These are phyloP conservation scores for Cerastis leucographa DNA, from an alignment of 2,888 invertebrate species.

Conservation along the genomic window DNA sequence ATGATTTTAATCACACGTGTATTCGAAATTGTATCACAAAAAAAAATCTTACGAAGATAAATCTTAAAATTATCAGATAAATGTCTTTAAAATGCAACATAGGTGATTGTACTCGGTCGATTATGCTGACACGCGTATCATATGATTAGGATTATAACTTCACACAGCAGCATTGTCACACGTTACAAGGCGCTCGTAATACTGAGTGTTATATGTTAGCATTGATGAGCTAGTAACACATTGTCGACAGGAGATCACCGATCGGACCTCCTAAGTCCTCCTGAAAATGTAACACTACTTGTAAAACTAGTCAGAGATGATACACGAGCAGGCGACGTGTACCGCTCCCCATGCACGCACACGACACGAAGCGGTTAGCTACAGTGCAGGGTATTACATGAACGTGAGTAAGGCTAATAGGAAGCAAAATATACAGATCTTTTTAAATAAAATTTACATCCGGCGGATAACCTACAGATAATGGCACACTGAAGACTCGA, in stretches of 20 bases:
- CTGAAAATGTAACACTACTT: conserved; percentile 90
- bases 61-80: conserved; percentile 73
- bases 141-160: conserved; percentile 62
- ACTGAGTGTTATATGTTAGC: conserved; percentile 78
- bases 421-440: conserved; percentile 90
- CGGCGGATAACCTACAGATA: conserved; percentile 72
- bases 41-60: conserved; percentile 70
- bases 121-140: conserved; percentile 66
- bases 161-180: conserved; percentile 76
- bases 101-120: conserved; percentile 69
- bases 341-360: conserved; percentile 81
- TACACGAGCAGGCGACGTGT: conserved; percentile 59
- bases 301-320: conserved; percentile 76
- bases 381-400: conserved; percentile 86
- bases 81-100: conserved; percentile 82
- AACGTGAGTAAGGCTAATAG: conserved; percentile 76
- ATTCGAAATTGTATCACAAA: conserved; percentile 70
- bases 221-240: conserved; percentile 89
- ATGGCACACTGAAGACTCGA: conserved; percentile 72
- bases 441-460: conserved; percentile 81
- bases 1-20: conserved; percentile 76
- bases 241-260: conserved; percentile 92
- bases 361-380: conserved; percentile 84
- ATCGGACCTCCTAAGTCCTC: conserved; percentile 92
- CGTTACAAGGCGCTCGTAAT: conserved; percentile 78